These are phyloP conservation scores for Melanophora roralis DNA, from an alignment of 2,888 invertebrate genomes.

Conservation along the genomic window DNA sequence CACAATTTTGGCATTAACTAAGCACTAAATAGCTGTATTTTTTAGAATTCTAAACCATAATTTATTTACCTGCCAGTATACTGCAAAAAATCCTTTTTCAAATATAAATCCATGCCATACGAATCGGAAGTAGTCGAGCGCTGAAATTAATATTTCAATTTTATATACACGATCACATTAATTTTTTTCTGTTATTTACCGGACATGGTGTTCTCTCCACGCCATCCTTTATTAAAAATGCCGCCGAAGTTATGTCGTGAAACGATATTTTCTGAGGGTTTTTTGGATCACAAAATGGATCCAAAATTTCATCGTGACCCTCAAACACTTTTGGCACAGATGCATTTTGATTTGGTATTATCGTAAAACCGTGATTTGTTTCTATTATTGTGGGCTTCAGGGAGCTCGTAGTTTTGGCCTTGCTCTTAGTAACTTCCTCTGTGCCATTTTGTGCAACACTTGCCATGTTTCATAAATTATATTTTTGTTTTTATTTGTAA, in stretches of 20 bases:
- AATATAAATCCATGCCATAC: conserved; percentile 90
- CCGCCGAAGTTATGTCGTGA: conserved; percentile 92
- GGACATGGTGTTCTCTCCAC: conserved; percentile 91
- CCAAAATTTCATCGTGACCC: conserved; percentile 71
- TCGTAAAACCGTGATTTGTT: conserved; percentile 30
- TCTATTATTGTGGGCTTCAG: conserved; percentile 18
- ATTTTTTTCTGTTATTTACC: conserved; percentile 74
- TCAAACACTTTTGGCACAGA: conserved; percentile 44
- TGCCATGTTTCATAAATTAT: conserved; percentile 46
- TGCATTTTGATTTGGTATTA: conserved; percentile 17
- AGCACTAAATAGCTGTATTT: too few relatives aligned
- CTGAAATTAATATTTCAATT: conserved; percentile 77
- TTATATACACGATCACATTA: background rate
- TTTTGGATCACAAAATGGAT: conserved; percentile 82
- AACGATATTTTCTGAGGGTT: conserved; percentile 86
- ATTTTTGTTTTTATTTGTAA: conserved; percentile 1
- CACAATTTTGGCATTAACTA: too few relatives aligned
- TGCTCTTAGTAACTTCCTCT: conserved; percentile 18
- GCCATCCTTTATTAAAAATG: conserved; percentile 90
- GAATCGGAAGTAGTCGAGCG: conserved; percentile 88
- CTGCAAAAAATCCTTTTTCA: conserved; percentile 96
- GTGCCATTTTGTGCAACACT: conserved; percentile 24
- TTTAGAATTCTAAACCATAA: too few relatives aligned
- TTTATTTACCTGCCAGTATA: conserved; percentile 90
- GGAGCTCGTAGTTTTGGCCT: background rate